Percentiles rank a stretch among this genome's conserved stretches.
phyloP scores from a whole-genome alignment of 2,113 vertebrate species.

The Pseudopipra pipra region DNA sequence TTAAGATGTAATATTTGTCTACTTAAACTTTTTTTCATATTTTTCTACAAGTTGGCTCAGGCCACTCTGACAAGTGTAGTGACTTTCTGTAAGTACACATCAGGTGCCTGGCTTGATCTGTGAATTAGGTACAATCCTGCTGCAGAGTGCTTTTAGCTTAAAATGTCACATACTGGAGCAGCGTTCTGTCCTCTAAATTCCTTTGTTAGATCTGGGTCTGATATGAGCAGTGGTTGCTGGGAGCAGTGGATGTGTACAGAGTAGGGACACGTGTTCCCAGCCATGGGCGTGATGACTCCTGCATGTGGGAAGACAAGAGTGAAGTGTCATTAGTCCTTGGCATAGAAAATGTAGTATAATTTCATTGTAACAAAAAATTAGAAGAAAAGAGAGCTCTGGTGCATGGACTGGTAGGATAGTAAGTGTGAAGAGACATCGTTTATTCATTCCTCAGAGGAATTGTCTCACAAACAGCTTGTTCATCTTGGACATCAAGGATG shows the following conservation, averaged over 20 bases:
- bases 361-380: background rate
- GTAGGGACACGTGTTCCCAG: background rate
- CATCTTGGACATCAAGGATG: too few relatives aligned
- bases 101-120: background rate
- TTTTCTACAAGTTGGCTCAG: background rate
- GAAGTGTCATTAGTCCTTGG: background rate
- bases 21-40: fast-evolving
- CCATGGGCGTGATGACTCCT: background rate
- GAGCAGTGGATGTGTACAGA: background rate
- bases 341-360: background rate
- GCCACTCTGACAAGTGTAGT: fast-evolving
- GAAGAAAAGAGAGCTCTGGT: background rate
- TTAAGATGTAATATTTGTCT: background rate
- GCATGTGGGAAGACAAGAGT: background rate
- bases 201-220: background rate
- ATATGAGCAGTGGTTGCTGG: background rate
- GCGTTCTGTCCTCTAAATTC: background rate
- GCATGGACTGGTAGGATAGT: background rate
- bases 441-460: background rate
- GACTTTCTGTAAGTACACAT: background rate
- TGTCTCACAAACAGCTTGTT: background rate
- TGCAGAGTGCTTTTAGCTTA: fast-evolving
- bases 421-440: fast-evolving
- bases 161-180: background rate
- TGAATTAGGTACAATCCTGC: background rate